phyloP scores from a whole-genome alignment of 2,888 invertebrate species.

The Brenthis hecate region DNA sequence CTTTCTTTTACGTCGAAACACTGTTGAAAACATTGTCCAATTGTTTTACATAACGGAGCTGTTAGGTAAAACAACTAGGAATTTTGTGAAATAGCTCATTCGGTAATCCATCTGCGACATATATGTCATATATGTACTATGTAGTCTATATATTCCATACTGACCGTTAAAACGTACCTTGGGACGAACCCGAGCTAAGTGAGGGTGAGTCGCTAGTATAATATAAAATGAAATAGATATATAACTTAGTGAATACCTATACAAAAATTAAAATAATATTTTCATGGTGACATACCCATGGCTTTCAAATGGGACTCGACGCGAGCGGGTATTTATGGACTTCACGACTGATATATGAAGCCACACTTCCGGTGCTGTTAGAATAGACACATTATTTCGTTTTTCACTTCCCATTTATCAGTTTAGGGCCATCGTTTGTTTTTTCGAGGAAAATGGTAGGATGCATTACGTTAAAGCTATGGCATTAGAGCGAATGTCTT shows the following conservation, averaged over 20 bases:
- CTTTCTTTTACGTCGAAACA: too few relatives aligned
- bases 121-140: too few relatives aligned
- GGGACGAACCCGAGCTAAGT: too few relatives aligned
- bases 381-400: conserved; percentile 30
- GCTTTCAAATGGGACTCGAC: conserved; percentile 19
- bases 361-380: conserved; percentile 56
- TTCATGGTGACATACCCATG: conserved; percentile 37
- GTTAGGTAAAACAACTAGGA: too few relatives aligned
- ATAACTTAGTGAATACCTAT: background rate
- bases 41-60: too few relatives aligned
- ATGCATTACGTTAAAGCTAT: background rate
- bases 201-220: too few relatives aligned
- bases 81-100: too few relatives aligned
- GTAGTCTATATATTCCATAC: too few relatives aligned
- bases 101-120: too few relatives aligned
- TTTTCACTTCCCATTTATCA: conserved; percentile 20
- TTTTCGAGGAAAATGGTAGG: conserved; percentile 7
- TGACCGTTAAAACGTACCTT: too few relatives aligned
- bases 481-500: background rate
- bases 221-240: background rate
- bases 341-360: conserved; percentile 69
- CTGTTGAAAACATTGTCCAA: too few relatives aligned
- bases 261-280: conserved; percentile 1
- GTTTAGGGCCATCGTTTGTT: background rate
- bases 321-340: conserved; percentile 61